Evolutionary conservation across 2,797 vertebrate species (phyloP).

Genomic region (Fratercula arctica): DNA sequence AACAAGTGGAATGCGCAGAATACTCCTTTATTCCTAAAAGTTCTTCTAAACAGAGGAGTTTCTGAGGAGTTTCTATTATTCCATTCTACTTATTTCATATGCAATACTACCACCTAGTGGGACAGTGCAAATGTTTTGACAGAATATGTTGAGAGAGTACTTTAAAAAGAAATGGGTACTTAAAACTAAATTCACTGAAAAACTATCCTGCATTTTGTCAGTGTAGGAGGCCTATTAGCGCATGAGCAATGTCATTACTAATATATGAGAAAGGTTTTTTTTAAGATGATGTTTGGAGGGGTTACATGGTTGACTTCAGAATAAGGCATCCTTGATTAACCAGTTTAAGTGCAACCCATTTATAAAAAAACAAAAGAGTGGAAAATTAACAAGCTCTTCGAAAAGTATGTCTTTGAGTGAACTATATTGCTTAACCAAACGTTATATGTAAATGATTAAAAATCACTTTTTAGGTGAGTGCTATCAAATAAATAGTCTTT

Average conservation of each 20-base stretch:
- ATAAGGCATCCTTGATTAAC: neutral
- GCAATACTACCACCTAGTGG: slow-evolving; percentile 63
- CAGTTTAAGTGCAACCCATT: neutral
- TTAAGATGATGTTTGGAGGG: neutral
- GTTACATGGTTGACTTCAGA: neutral
- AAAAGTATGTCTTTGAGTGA: neutral
- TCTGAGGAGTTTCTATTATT: neutral
- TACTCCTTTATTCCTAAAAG: neutral
- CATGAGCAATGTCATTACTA: neutral
- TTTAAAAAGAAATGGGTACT: neutral
- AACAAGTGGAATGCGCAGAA: neutral
- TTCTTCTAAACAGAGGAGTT: neutral
- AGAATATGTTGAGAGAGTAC: neutral
- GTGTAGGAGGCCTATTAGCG: neutral
- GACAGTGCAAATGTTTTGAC: neutral
- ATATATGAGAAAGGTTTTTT: neutral
- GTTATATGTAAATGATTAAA: neutral
- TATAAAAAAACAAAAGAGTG: neutral
- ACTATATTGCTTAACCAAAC: neutral
- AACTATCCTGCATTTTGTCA: neutral
- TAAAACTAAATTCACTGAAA: neutral
- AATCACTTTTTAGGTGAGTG: neutral
- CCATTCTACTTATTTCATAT: neutral
- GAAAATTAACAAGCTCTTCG: neutral
- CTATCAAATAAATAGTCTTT: neutral